phyloP scores from a whole-genome alignment of 2,113 vertebrate species.

The Lepus europaeus region DNA sequence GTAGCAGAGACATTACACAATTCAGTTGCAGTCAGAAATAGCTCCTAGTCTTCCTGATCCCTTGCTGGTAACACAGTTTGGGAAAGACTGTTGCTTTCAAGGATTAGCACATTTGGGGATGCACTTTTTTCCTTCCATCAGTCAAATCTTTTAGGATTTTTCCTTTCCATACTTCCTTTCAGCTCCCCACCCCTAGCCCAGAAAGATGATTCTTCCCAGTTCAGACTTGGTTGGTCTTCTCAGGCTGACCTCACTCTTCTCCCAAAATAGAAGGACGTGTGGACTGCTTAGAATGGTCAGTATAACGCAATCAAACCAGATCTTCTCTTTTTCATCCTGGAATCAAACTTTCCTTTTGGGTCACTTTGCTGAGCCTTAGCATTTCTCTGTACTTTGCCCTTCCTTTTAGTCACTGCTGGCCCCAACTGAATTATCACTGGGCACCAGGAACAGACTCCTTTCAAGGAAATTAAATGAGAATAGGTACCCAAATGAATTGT shows the following conservation, averaged over 20 bases:
- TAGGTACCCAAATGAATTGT: conserved; percentile 68
- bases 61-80: conserved; percentile 54
- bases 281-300: background rate
- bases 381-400: conserved; percentile 13
- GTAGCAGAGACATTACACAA: conserved; percentile 67
- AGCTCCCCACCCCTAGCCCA: background rate
- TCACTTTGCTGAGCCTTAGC: conserved; percentile 44
- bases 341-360: conserved; percentile 22
- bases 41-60: conserved; percentile 59
- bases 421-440: conserved; percentile 60
- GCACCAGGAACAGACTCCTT: conserved; percentile 67
- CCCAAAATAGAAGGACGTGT: background rate
- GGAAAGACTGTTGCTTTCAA: conserved; percentile 64
- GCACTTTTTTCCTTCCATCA: conserved; percentile 40
- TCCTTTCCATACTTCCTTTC: conserved; percentile 13
- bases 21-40: conserved; percentile 69
- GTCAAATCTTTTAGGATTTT: conserved; percentile 54
- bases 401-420: conserved; percentile 11
- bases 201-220: background rate
- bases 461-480: conserved; percentile 76
- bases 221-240: background rate
- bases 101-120: conserved; percentile 35
- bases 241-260: background rate
- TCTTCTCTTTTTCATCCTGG: conserved; percentile 28
- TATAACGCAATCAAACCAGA: background rate